Evolutionary conservation across 2,888 invertebrate genomes (phyloP), one percentile per base, ranked within the genome.

Genomic region (Patella caerulea): DNA sequence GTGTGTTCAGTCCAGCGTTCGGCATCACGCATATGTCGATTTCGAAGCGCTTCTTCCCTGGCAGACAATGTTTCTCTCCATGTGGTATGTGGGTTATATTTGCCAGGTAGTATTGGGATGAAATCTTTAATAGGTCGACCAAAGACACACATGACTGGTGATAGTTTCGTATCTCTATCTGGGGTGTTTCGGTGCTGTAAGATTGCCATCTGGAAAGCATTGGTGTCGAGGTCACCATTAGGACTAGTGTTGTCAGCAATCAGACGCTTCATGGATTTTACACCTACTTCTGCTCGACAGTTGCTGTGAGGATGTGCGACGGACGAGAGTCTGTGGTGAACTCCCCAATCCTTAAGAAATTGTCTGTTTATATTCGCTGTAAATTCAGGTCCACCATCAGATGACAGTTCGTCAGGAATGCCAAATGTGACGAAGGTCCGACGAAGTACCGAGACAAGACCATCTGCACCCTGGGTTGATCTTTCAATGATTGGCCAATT

Each of bases 281-380:
- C 82, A 3, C 83, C 83, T 55, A 86, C 71, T 71, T 84, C 84
- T 9, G 84, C 86, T 4, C 83, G 52, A 74, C 85, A 85, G 73
- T 86, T 86, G 76, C 82, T 85, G 76, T 84, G 83, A 4, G 82
- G 84, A 71, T 81, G 85, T 14, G 84, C 83, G 2, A 86, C 84
- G 2, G 85, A 86, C 15, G 86, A 86, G 1, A 86, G 71, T 2
- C 83, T 72, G 72, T 86, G 85, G 55, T 83, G 79, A 1, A 86
- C 83, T 19, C 84, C 83, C 85, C 85, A 86, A 14, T 52, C 59
- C 4, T 70, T 56, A 7, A 82, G 75, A 69, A 79, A 82, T 9
- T 29, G 34, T 53, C 75, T 52, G 2, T 81, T 82, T 9, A 54
- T 70, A 12, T 71, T 72, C 45, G 78, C 55, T 52, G 74, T 79